Conservation (phyloP, 2,888 invertebrate species). For the Ectropis crepuscularia region DNA sequence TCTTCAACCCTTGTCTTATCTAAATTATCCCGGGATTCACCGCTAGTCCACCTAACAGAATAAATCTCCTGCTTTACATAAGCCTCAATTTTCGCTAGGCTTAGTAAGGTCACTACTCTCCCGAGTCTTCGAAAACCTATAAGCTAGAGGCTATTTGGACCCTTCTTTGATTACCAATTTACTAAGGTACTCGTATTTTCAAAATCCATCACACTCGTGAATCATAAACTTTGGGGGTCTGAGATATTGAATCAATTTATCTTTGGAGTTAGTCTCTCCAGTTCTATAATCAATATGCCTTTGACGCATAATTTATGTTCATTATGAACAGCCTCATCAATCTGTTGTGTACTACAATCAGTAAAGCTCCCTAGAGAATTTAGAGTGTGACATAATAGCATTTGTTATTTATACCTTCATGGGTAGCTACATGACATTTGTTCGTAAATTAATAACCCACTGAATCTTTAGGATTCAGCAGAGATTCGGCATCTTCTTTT, state of each 20-base stretch:
- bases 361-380: constrained; percentile 4
- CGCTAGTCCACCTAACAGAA: constrained; percentile 39
- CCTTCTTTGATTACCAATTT: constrained; percentile 43
- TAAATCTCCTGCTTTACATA: constrained; percentile 45
- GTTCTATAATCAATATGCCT: constrained; percentile 12
- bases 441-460: no score
- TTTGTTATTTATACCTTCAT: no score
- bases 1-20: constrained; percentile 39
- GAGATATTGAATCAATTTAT: constrained; percentile 29
- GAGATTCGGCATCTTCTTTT: no score
- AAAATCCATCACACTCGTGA: constrained; percentile 27
- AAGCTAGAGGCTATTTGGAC: constrained; percentile 33
- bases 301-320: constrained; percentile 22
- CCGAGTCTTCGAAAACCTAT: constrained; percentile 33
- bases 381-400: not conserved
- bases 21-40: constrained; percentile 35
- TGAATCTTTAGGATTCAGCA: no score
- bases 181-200: constrained; percentile 17
- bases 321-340: constrained; percentile 18
- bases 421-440: no score
- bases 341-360: constrained; percentile 10
- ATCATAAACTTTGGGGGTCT: constrained; percentile 27
- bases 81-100: constrained; percentile 42
- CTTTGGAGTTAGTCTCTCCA: constrained; percentile 16
- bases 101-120: constrained; percentile 36